Percentiles rank a stretch among this genome's conserved stretches.
These are phyloP conservation scores for Xestia sexstrigata DNA, from an alignment of 2,888 invertebrate genomes.

Conservation along the genomic window DNA sequence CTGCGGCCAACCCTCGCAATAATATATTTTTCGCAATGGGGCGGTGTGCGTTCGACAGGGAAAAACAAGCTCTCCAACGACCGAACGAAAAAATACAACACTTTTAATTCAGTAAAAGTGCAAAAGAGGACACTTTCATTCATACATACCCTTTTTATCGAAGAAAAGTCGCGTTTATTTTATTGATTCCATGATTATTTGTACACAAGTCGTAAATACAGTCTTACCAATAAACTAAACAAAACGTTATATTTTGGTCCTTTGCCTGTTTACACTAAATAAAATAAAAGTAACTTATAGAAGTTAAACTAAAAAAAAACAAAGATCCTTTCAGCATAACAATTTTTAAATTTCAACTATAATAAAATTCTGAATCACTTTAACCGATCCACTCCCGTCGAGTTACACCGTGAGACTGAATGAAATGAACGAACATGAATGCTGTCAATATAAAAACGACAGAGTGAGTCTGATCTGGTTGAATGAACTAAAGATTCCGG, in stretches of 20 bases:
- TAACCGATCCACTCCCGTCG: conserved; percentile 65
- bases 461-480: conserved; percentile 29
- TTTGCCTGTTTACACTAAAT: conserved; percentile 28
- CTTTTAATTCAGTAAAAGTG: conserved; percentile 39
- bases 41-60: conserved; percentile 76
- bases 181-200: conserved; percentile 87
- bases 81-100: conserved; percentile 57
- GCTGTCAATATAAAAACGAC: conserved; percentile 40
- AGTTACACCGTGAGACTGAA: conserved; percentile 74
- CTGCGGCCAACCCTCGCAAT: conserved; percentile 81
- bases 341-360: conserved; percentile 66
- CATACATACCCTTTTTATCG: conserved; percentile 84
- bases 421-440: conserved; percentile 58
- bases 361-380: conserved; percentile 64
- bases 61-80: conserved; percentile 69
- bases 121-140: conserved; percentile 76
- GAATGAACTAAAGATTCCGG: conserved; percentile 59
- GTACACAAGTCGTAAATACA: conserved; percentile 78
- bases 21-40: conserved; percentile 77
- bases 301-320: conserved; percentile 45
- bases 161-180: conserved; percentile 73
- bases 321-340: conserved; percentile 68
- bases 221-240: conserved; percentile 49
- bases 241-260: conserved; percentile 11
- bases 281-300: conserved; percentile 19